These are phyloP conservation scores for Alethe diademata DNA, from an alignment of 2,113 vertebrate species.

Conservation along the genomic window DNA sequence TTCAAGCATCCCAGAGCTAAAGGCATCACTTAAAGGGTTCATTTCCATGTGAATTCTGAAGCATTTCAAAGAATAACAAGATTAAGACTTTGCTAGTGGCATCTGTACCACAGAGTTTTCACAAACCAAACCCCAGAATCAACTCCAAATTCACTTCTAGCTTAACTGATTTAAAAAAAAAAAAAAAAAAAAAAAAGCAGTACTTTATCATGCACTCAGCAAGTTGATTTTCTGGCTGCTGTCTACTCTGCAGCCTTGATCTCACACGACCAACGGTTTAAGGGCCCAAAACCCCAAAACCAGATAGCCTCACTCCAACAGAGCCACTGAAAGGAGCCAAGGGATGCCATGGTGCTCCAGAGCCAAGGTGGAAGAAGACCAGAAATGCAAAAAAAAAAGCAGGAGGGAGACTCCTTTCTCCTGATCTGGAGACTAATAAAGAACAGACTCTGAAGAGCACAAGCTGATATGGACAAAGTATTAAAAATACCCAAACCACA, in stretches of 20 bases:
- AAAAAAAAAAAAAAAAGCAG: not conserved
- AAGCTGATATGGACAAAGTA: not conserved
- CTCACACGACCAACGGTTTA: not conserved
- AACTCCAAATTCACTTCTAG: not conserved
- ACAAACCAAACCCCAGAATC: not conserved
- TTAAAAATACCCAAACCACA: accelerated
- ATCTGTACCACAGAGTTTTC: not conserved
- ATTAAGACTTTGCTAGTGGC: not conserved
- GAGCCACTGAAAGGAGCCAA: not conserved
- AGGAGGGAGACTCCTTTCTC: not conserved
- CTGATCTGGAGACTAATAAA: not conserved
- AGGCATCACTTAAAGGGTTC: not conserved
- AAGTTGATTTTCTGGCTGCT: not conserved
- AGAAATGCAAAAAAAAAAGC: not conserved
- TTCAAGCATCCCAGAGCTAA: not conserved
- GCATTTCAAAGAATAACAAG: not conserved
- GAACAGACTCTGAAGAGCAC: not conserved
- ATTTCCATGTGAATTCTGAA: not conserved
- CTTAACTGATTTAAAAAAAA: not conserved
- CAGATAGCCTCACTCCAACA: not conserved
- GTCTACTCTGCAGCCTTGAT: not conserved
- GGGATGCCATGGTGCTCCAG: not conserved
- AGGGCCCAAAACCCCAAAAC: not conserved
- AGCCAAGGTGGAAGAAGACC: not conserved
- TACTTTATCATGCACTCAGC: not conserved